Conservation (phyloP, 2,888 invertebrate genomes). For the Pegoplata infirma region DNA sequence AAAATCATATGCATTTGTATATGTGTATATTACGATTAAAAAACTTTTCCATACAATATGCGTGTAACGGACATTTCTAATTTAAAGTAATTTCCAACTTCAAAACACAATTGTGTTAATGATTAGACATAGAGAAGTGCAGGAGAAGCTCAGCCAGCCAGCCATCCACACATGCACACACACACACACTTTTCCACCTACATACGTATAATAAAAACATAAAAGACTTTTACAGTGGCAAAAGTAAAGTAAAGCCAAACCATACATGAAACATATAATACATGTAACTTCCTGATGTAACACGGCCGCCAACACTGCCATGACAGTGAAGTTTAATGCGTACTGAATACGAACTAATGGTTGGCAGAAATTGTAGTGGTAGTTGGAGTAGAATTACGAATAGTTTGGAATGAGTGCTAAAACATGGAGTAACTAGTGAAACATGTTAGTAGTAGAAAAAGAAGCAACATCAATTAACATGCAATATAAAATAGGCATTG, state of each 20-base stretch:
- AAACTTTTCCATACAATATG: conserved; percentile 58
- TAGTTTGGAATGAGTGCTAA: neutral
- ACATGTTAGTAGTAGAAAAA: neutral
- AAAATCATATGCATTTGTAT: neutral
- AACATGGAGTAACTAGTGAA: neutral
- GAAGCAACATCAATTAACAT: conserved; percentile 35
- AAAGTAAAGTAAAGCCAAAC: conserved; percentile 14
- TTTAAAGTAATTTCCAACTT: conserved; percentile 72
- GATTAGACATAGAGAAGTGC: conserved; percentile 67
- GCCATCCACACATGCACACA: neutral
- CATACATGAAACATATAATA: conserved; percentile 37
- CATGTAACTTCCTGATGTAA: conserved; percentile 57
- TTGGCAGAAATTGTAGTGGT: neutral
- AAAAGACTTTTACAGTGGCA: neutral
- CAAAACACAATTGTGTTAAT: conserved; percentile 73
- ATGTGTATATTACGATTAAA: neutral
- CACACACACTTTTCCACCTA: neutral
- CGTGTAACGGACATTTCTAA: conserved; percentile 76
- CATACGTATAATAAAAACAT: neutral
- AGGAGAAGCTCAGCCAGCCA: neutral
- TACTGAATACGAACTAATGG: conserved; percentile 6
- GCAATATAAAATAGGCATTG: conserved; percentile 30
- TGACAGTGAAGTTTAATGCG: conserved; percentile 39
- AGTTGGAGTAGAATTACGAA: neutral
- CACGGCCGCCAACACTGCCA: conserved; percentile 54